Evolutionary conservation across 2,888 invertebrate genomes (phyloP), one percentile per base, ranked within the genome.

Genomic region (Oligia strigilis): DNA sequence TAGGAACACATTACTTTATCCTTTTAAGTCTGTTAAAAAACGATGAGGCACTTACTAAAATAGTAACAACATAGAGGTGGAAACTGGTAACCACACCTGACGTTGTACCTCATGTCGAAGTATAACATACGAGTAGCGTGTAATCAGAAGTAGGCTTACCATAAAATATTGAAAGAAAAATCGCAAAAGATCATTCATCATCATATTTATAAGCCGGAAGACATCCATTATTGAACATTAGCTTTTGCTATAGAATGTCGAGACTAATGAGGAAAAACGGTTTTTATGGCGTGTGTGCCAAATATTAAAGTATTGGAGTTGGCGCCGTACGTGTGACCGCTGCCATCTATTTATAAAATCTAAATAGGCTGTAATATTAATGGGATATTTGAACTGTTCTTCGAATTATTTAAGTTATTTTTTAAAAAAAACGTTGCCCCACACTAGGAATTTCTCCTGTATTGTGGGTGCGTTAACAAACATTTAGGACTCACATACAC

Each of bases 181-280:
- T 78, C 23, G 70, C n/a, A 40, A 58, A 77, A 66, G 14, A 71
- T 78, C 84, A 87, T 84, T 83, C 78, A 84, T 84, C 84, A 87
- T 78, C 40, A 78, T 78, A 83, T 85, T 78, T 87, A 76, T 84
- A 76, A 87, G 84, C 52, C 75, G 73, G 66, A 87, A 84, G 40
- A 66, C 87, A 60, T 76, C 84, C 79, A 78, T 85, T 85, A 84
- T 79, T 67, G 72, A 75, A 49, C 79, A 79, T 87, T 79, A 66
- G 83, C 87, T 77, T 65, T 70, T 23, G 67, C 75, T 75, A 64
- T 74, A 67, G 40, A 74, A 79, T 67, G 84, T 76, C 87, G 29
- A 43, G n/a, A 74, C 84, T 85, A 85, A 85, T 85, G 79, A 85
- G 73, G 84, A 85, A 74, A 87, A 87, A 85, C 75, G 73, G 64